Base-by-base conservation (phyloP, 2,797 vertebrate species). In the Taeniopygia guttata region DNA sequence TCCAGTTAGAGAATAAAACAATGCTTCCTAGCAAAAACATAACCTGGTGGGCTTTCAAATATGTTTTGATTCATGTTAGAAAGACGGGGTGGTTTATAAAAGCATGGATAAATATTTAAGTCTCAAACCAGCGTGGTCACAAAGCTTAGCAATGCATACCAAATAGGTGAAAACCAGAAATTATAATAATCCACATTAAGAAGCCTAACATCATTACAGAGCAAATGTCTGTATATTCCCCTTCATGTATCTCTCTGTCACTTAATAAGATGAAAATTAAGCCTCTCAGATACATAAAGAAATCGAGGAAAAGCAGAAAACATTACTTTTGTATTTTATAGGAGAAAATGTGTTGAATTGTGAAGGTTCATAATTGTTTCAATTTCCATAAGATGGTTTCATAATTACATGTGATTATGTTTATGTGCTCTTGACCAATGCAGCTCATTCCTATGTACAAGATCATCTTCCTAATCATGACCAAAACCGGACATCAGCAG, bases 261-360 rank as follows among this genome's bases (percentile, higher is more conserved):
- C 49, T 70, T 94, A 63, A 14, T 83, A 66, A 95, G 52, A 90
- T 77, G 56, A 95, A 96, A 92, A 87, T 73, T 84, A 93, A 92
- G 75, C 75, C 38, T 93, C 75, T 93, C 80, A 80, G 55, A 87
- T 34, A 76, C 42, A 70, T 23, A 58, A 1, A 73, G 80, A 70
- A 83, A 48, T 72, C 56, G 55, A 90, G 75, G 30, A 64, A 84
- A 93, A 77, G 45, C 30, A 54, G 48, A 27, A 82, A 90, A 59
- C 27, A 89, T 0, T 55, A n/a, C 52, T 80, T 58, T 87, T 72
- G 38, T 30, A 87, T 74, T 49, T 70, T 54, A 36, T 0, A 43
- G 21, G 30, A 87, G 55, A 67, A 94, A 82, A 76, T 3, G 0
- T 84, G 20, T 70, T 73, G 64, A 76, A 60, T 51, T 79, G 15